A percentile compares a stretch with the other conserved stretches of the same genome.
These are phyloP conservation scores for Diachasma alloeum DNA, from an alignment of 1,140 invertebrate species.

Conservation along the genomic window DNA sequence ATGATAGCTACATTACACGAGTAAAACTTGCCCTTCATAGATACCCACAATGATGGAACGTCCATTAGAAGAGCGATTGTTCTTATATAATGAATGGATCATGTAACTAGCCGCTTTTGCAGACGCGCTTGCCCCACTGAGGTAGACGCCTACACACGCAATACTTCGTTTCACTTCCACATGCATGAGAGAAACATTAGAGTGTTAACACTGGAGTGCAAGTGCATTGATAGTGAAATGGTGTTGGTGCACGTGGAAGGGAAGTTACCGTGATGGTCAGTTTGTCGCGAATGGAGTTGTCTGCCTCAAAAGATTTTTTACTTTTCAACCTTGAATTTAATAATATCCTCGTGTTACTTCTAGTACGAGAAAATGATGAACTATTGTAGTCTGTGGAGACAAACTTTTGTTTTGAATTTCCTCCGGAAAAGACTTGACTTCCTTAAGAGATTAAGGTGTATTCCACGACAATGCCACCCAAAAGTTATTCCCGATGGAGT, in stretches of 20 bases:
- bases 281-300: slow-evolving; percentile 18
- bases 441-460: no score
- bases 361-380: neutral
- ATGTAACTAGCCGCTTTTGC: slow-evolving; percentile 60
- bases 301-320: slow-evolving; percentile 62
- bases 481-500: no score
- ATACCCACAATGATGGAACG: slow-evolving; percentile 56
- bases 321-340: slow-evolving; percentile 57
- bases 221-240: slow-evolving; percentile 15
- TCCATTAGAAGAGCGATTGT: slow-evolving; percentile 64
- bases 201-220: neutral
- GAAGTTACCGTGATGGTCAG: slow-evolving; percentile 1
- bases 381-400: no score
- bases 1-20: neutral
- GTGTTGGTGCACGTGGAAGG: slow-evolving; percentile 18
- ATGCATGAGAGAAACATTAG: neutral
- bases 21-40: slow-evolving; percentile 53
- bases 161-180: slow-evolving; percentile 3
- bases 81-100: slow-evolving; percentile 66
- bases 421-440: no score
- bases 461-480: no score
- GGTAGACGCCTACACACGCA: slow-evolving; percentile 24
- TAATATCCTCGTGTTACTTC: neutral
- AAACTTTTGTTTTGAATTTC: no score
- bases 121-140: slow-evolving; percentile 37